Percentiles rank a stretch among this genome's conserved stretches.
phyloP scores from a whole-genome alignment of 2,113 vertebrate species.

The Fregata magnificens region DNA sequence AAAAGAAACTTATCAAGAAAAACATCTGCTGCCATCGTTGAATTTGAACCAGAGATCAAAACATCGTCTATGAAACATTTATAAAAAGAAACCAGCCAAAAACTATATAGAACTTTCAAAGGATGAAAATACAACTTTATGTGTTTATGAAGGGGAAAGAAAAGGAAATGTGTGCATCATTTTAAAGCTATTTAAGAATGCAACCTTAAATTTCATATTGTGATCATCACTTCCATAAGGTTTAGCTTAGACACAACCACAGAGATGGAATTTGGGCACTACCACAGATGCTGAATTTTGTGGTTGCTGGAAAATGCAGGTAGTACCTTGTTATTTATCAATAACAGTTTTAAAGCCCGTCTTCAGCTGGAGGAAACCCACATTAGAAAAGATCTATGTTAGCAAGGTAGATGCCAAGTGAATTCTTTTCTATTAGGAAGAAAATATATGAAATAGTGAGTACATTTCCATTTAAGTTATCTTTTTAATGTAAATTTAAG shows the following conservation, averaged over 20 bases:
- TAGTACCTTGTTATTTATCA: background rate
- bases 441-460: background rate
- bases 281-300: background rate
- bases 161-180: background rate
- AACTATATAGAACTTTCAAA: background rate
- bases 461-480: background rate
- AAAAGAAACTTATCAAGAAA: background rate
- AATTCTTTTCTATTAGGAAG: background rate
- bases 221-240: background rate
- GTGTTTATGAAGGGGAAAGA: background rate
- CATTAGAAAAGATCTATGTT: background rate
- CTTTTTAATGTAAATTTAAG: background rate
- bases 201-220: background rate
- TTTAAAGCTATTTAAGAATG: background rate
- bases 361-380: background rate
- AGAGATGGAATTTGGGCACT: background rate
- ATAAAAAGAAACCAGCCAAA: background rate
- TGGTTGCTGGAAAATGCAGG: background rate
- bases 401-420: background rate
- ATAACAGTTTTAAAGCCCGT: background rate
- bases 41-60: slow-evolving; percentile 40
- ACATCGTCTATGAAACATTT: slow-evolving; percentile 14
- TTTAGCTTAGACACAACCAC: background rate
- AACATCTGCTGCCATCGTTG: background rate
- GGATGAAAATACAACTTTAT: background rate